Conservation (phyloP, 1,140 invertebrate species). For the Leptestheria dahalacensis region DNA sequence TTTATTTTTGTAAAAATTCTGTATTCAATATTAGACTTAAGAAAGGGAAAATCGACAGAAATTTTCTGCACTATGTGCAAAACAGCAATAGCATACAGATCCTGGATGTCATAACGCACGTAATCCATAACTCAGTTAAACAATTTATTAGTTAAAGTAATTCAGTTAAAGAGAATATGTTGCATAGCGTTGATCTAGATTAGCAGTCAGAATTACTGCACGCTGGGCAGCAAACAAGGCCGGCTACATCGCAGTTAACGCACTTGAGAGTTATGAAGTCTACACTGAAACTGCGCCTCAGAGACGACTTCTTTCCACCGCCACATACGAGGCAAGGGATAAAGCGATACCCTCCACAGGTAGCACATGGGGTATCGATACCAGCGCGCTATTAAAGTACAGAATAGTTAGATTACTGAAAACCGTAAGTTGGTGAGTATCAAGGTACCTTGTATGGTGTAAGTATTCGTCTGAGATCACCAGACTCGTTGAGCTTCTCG, state of each 20-base stretch:
- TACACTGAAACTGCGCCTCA: constrained; percentile 80
- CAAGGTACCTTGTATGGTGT: constrained; percentile 73
- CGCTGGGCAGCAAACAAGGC: constrained; percentile 67
- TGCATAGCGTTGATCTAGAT: background rate
- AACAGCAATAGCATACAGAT: too few relatives aligned
- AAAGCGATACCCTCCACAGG: constrained; percentile 78
- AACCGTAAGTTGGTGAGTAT: constrained; percentile 11
- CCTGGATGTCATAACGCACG: too few relatives aligned
- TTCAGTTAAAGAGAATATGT: background rate
- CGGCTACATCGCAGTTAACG: constrained; percentile 90
- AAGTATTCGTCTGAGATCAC: constrained; percentile 70
- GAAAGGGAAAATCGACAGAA: too few relatives aligned
- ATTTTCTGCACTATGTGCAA: too few relatives aligned
- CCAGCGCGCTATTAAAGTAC: constrained; percentile 49
- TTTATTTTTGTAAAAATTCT: too few relatives aligned
- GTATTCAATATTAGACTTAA: too few relatives aligned
- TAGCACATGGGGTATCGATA: constrained; percentile 57
- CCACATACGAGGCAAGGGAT: constrained; percentile 79
- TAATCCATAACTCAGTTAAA: too few relatives aligned
- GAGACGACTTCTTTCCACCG: constrained; percentile 86
- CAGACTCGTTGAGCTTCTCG: constrained; percentile 77
- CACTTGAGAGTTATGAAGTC: constrained; percentile 90
- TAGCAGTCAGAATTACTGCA: constrained; percentile 32
- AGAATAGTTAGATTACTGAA: background rate
- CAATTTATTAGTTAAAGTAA: background rate